These are phyloP conservation scores for Tineola bisselliella DNA, from an alignment of 2,888 invertebrate species.

Conservation along the genomic window DNA sequence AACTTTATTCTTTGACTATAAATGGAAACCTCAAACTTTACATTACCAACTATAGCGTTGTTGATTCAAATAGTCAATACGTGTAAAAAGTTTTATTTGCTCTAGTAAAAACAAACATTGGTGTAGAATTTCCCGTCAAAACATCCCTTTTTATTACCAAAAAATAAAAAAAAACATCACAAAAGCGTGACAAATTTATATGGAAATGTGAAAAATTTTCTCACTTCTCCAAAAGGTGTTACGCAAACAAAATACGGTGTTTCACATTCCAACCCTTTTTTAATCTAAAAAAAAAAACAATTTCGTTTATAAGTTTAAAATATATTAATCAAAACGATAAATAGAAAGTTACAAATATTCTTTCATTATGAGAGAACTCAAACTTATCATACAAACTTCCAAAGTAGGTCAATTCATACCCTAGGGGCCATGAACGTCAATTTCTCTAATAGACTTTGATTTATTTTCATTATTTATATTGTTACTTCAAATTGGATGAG, in stretches of 20 bases:
- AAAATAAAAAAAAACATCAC: not conserved
- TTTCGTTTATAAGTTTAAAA: not conserved
- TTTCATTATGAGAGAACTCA: not conserved
- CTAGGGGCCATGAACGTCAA: slow-evolving; percentile 13
- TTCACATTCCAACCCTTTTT: not conserved
- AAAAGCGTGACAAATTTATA: slow-evolving; percentile 6
- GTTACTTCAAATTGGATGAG: slow-evolving; percentile 12
- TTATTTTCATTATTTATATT: slow-evolving; percentile 14
- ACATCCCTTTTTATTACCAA: not conserved
- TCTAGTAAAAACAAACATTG: not conserved
- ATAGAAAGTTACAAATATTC: slow-evolving; percentile 8
- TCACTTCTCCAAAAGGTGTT: not conserved
- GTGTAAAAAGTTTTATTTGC: not conserved
- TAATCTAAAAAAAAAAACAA: not conserved
- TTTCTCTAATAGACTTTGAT: slow-evolving; percentile 13
- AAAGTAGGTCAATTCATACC: slow-evolving; percentile 8
- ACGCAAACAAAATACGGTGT: not conserved
- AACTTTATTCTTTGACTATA: too few species aligned
- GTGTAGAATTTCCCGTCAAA: not conserved
- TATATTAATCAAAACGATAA: not conserved
- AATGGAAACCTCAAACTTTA: not conserved
- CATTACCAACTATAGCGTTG: not conserved
- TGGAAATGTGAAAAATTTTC: slow-evolving; percentile 2
- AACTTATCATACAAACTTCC: not conserved
- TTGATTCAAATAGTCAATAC: not conserved